Evolutionary conservation across 2,888 invertebrate genomes (phyloP), one percentile per base, ranked within the genome.

Genomic region (Liodrosophila aerea): DNA sequence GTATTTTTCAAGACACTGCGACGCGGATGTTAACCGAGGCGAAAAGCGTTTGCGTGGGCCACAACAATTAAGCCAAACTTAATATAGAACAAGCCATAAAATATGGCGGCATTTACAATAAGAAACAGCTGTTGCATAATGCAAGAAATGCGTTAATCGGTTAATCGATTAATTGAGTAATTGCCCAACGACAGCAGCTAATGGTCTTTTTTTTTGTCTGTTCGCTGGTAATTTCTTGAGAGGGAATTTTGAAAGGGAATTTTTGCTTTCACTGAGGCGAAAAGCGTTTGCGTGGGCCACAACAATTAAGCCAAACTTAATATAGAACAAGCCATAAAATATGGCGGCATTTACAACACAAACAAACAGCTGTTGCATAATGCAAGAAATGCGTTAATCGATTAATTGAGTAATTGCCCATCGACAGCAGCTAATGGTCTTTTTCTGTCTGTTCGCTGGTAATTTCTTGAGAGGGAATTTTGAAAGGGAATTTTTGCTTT

Each of bases 11-110:
- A 69, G 47, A 54, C 64, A 51, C 11, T 46, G 45, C 56, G 66
- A 77, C 69, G 66, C 84, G 84, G 77, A 77, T 77, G 63, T 76
- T 54, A 64, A 29, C 12, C 49, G 43, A 68, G 41, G 18, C 53
- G 43, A 18, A 46, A 41, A 18, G 34, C 36, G 13, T 50, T 22
- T 2, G 61, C 44, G 69, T 66, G 53, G 72, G 69, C n/a, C 18
- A 43, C 18, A 8, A 7, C 51, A 71, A 71, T 65, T 71, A 68
- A n/a, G 40, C 54, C 41, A 18, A 31, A 45, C 33, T 33, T 31
- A 41, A 63, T 30, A 69, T 50, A 44, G 39, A 57, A 46, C 40
- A 34, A 13, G 18, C 12, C 12, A 22, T 4, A 16, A 39, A 44
- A 37, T 18, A 40, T 47, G 47, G 29, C 54, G 15, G 11, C 11